Conservation (phyloP, 2,888 invertebrate species). For the Sinodicranocentrus sp. region DNA sequence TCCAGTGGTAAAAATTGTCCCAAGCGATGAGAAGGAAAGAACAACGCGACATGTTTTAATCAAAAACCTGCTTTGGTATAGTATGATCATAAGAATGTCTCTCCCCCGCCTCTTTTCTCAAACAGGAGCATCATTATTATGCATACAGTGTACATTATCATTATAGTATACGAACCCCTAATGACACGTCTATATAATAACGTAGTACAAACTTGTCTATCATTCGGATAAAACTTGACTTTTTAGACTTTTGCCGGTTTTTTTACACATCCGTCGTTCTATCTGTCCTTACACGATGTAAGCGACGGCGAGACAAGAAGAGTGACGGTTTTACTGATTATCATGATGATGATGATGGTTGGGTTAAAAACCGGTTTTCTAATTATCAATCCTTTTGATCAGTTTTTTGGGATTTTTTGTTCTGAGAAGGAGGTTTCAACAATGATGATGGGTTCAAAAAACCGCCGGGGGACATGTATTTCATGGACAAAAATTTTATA, state of each 20-base stretch:
- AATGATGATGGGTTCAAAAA: not conserved
- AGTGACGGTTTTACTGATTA: slow-evolving; percentile 12
- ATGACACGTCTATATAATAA: no score
- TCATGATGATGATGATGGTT: not conserved
- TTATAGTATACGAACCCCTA: no score
- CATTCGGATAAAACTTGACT: no score
- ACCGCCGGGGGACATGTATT: not conserved
- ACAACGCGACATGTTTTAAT: not conserved
- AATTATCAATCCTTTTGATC: slow-evolving; percentile 34
- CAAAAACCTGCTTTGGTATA: not conserved
- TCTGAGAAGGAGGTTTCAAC: not conserved
- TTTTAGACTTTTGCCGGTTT: no score
- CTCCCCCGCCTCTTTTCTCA: no score
- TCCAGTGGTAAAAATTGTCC: slow-evolving; percentile 47
- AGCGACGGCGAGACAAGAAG: not conserved
- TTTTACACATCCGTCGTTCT: not conserved
- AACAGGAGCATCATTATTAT: no score
- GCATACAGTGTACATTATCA: no score
- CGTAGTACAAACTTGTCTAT: no score
- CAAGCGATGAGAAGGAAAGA: slow-evolving; percentile 21
- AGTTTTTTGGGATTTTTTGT: no score
- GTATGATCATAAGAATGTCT: not conserved
- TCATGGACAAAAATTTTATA: slow-evolving; percentile 3
- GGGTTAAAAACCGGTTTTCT: slow-evolving; percentile 21
- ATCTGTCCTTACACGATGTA: no score